These are phyloP conservation scores for Cephus pulcher DNA, from an alignment of 2,888 invertebrate genomes.

Conservation along the genomic window DNA sequence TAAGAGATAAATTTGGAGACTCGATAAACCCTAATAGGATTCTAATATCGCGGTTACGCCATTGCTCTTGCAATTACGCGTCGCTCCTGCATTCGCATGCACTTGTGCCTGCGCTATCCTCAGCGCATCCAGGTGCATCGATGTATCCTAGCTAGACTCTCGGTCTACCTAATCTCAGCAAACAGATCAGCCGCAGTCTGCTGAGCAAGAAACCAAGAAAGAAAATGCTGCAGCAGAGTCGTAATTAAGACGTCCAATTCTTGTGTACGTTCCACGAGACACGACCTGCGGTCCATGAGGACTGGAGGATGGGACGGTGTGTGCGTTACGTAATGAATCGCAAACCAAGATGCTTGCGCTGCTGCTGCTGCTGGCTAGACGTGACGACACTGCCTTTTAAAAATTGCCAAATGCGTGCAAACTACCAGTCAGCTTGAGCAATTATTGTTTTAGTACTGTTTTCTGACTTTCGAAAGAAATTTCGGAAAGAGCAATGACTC, in stretches of 20 bases:
- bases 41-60: background rate
- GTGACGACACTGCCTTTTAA: background rate
- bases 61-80: background rate
- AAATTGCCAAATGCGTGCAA: background rate
- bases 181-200: conserved; percentile 1
- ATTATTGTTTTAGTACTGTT: background rate
- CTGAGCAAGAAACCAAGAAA: conserved; percentile 15
- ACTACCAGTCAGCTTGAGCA: background rate
- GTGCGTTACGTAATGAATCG: background rate
- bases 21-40: background rate
- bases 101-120: background rate
- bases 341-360: background rate
- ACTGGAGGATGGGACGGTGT: background rate
- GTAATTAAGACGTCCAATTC: conserved; percentile 30
- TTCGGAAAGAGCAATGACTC: background rate
- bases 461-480: background rate
- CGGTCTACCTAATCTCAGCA: conserved; percentile 24
- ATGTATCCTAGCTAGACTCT: conserved; percentile 11
- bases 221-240: conserved; percentile 21
- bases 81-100: background rate
- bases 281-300: background rate
- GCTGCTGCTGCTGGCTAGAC: background rate
- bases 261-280: background rate
- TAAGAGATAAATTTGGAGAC: too few relatives aligned
- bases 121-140: background rate